Evolutionary conservation across 2,797 vertebrate species (phyloP), one percentile per base, ranked within the genome.

Genomic region (Xerus rutilus): DNA sequence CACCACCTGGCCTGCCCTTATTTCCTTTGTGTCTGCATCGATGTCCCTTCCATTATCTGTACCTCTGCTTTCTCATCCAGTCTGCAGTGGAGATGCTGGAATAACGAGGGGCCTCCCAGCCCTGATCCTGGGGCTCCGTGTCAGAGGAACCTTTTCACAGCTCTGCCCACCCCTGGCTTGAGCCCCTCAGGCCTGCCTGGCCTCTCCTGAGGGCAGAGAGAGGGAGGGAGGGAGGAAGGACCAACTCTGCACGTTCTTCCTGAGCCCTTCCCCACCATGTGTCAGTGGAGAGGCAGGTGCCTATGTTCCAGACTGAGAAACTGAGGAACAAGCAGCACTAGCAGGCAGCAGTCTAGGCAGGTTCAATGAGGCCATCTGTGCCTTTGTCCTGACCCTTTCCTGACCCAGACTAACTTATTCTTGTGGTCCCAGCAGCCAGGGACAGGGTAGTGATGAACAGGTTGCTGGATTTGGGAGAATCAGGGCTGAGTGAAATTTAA

Each of bases 361-460:
- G 74, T 62, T 4, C 30, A 35, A 28, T 21, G 25, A 1, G 17
- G 8, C 47, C 32, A 0, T 35, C 74, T 89, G 81, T 72, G 25
- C 59, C 25, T 65, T 52, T n/a, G 2, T 45, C 8, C 14, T 30
- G 32, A 4, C n/a, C 47, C 20, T 86, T 86, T 78, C 79, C 32
- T 43, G 52, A 25, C 30, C 65, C 25, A 59, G 25, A 65, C 67
- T 17, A 0, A 11, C 35, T n/a, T 67, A 13, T 62, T 65, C 87
- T 32, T 0, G 0, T 7, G 73, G 20, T 54, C 64, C 62, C 39
- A 0, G 74, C 0, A 14, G 23, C 76, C 18, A 14, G 67, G 49
- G 67, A 65, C 25, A 39, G 25, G 45, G 15, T 69, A n/a, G 59
- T 65, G 35, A 65, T 47, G 23, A 73, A 6, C 35, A 62, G 28